Evolutionary conservation across 92 coral and sea anemone species (phyloP).

Genomic region (Muricea muricata): DNA sequence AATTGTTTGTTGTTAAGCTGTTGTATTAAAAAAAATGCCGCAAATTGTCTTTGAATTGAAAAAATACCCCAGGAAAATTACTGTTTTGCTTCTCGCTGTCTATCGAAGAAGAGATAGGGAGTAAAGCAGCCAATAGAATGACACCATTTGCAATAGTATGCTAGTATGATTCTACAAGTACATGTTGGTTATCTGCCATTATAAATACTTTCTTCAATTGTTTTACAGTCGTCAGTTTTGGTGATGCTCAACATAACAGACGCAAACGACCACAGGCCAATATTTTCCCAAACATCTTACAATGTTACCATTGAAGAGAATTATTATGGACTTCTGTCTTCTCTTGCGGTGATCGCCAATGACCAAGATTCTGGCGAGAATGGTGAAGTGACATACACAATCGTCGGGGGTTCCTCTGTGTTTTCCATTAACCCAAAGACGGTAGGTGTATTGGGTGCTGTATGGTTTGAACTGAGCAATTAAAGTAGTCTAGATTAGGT

Average conservation of each 20-base stretch:
- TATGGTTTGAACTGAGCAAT: neutral
- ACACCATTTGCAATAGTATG: no score
- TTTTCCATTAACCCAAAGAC: conserved; percentile 67
- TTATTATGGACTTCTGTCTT: conserved; percentile 55
- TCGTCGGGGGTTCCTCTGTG: conserved; percentile 44
- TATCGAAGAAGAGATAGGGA: no score
- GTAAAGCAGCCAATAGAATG: no score
- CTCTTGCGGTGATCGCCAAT: conserved; percentile 68
- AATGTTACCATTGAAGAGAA: conserved; percentile 72
- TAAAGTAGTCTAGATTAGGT: neutral
- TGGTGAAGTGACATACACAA: conserved; percentile 57
- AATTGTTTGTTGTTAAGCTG: no score
- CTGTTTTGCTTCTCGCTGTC: no score
- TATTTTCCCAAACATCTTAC: conserved; percentile 65
- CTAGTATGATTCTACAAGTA: no score
- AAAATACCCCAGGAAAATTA: no score
- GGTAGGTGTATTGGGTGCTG: conserved; percentile 45
- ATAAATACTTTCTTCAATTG: no score
- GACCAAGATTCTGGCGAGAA: conserved; percentile 78
- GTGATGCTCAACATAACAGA: conserved; percentile 62
- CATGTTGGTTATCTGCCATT: no score
- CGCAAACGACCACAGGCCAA: conserved; percentile 80
- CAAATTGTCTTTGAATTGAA: no score
- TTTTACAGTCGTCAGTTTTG: conserved; percentile 65
- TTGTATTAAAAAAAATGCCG: no score